Evolutionary conservation across 2,797 vertebrate genomes (phyloP).

Genomic region (Phaenicophaeus curvirostris): DNA sequence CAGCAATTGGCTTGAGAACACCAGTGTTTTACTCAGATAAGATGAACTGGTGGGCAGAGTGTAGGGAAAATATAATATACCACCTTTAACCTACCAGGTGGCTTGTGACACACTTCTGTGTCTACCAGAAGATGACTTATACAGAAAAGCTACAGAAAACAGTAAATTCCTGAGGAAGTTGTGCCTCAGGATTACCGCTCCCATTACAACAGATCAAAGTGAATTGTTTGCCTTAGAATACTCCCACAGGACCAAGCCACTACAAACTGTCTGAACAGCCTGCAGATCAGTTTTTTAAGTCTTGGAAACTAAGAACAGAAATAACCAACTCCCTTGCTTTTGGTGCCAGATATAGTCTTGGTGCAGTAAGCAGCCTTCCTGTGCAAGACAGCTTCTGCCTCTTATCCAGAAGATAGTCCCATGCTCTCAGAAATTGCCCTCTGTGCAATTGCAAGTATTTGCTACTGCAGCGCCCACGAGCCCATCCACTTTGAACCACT

Average conservation of each 20-base stretch:
- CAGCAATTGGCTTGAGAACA: not conserved
- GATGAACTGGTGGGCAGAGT: not conserved
- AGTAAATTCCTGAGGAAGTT: not conserved
- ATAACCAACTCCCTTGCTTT: conserved; percentile 33
- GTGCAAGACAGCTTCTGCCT: not conserved
- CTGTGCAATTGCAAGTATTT: not conserved
- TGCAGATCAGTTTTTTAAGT: conserved; percentile 37
- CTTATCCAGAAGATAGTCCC: not conserved
- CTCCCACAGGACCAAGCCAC: conserved; percentile 45
- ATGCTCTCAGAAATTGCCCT: not conserved
- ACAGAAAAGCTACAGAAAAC: not conserved
- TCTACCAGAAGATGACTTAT: not conserved
- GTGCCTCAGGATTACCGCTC: conserved; percentile 34
- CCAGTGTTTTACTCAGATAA: not conserved
- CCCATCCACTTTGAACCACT: not conserved
- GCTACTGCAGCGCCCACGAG: not conserved
- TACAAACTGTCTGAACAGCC: not conserved
- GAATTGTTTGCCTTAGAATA: conserved; percentile 35
- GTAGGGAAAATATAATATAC: not conserved
- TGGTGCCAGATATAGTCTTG: not conserved
- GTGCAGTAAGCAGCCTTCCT: not conserved
- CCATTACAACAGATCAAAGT: conserved; percentile 48
- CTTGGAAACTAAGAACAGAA: conserved; percentile 26
- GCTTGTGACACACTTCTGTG: not conserved
- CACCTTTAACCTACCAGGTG: not conserved